A percentile compares a stretch with the other conserved stretches of the same genome.
Conservation (phyloP, 2,888 invertebrate species). For the Phyllotreta cruciferae region DNA sequence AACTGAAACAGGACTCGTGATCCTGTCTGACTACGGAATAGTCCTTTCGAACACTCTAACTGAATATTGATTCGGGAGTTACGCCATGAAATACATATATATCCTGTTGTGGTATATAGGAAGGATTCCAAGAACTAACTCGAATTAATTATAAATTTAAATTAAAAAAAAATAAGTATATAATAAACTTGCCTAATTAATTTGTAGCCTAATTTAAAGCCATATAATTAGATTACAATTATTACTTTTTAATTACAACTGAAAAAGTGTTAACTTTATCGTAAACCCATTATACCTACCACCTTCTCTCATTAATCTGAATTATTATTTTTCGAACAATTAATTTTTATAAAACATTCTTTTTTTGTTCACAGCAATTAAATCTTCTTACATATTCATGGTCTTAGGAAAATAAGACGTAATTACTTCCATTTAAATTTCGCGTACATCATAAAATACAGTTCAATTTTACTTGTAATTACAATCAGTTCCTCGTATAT, state of each 20-base stretch:
- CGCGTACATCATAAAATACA: neutral
- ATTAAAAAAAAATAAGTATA: too few species aligned
- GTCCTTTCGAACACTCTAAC: slow-evolving; percentile 9
- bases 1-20: slow-evolving; percentile 17
- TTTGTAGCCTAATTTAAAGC: too few species aligned
- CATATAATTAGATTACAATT: too few species aligned
- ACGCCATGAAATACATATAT: neutral
- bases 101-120: too few species aligned
- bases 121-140: too few species aligned
- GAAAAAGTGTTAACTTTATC: too few species aligned
- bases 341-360: neutral
- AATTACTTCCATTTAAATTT: slow-evolving; percentile 3
- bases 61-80: slow-evolving; percentile 15
- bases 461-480: slow-evolving; percentile 11
- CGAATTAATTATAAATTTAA: too few species aligned
- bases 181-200: too few species aligned
- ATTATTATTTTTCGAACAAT: too few species aligned
- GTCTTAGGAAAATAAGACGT: slow-evolving; percentile 13
- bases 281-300: too few species aligned
- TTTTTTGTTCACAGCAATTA: slow-evolving; percentile 13
- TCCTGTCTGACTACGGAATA: slow-evolving; percentile 19
- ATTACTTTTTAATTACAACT: too few species aligned
- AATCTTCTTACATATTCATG: slow-evolving; percentile 8
- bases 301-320: too few species aligned
- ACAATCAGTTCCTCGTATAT: slow-evolving; percentile 11